A percentile compares a stretch with the other conserved stretches of the same genome.
phyloP scores from a whole-genome alignment of 2,113 vertebrate species.

The Podarcis muralis region DNA sequence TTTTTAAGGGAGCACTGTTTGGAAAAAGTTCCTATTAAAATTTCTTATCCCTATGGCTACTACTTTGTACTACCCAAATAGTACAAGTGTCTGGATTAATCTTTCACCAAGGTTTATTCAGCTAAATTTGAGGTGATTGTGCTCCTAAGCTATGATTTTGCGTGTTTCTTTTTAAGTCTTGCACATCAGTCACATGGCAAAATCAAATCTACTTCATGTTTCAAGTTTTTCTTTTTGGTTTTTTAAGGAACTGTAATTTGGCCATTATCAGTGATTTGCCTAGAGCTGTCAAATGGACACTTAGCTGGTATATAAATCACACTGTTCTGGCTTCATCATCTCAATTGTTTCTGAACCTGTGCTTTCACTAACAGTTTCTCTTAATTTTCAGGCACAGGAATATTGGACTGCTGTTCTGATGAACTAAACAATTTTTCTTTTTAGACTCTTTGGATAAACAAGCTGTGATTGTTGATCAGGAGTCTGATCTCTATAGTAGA shows the following conservation, averaged over 20 bases:
- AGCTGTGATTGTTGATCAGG: background rate
- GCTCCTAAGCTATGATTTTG: background rate
- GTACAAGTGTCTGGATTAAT: background rate
- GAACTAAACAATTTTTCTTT: background rate
- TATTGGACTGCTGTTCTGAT: background rate
- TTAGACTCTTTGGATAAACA: background rate
- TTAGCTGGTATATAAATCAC: background rate
- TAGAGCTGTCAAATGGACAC: background rate
- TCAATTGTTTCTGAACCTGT: background rate
- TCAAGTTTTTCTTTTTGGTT: background rate
- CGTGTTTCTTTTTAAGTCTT: background rate
- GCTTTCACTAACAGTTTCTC: background rate
- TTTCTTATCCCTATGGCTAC: too few species aligned
- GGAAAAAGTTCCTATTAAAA: background rate
- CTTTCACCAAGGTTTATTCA: background rate
- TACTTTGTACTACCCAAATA: background rate
- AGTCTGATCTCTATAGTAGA: background rate
- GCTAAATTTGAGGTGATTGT: background rate
- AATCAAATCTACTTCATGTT: background rate
- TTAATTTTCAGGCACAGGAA: background rate
- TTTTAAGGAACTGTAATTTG: too few species aligned
- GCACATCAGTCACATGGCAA: background rate
- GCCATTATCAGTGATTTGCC: background rate
- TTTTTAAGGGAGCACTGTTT: background rate
- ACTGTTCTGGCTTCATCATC: too few species aligned